These are phyloP conservation scores for Melipona bicolor DNA, from an alignment of 2,888 invertebrate genomes.

Conservation along the genomic window DNA sequence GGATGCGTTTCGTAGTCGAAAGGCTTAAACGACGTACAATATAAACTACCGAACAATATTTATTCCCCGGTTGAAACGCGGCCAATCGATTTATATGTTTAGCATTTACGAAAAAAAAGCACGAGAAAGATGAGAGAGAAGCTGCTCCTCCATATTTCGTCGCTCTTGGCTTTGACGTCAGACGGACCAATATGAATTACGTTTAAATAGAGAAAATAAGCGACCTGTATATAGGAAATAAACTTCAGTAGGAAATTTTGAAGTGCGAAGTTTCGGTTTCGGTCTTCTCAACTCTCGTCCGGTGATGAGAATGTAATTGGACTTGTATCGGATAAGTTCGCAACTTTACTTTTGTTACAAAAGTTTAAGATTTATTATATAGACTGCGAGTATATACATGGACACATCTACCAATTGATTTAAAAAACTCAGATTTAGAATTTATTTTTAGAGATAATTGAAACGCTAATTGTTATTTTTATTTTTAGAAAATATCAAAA, in stretches of 20 bases:
- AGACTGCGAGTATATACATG: neutral
- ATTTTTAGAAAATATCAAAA: neutral
- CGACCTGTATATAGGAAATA: neutral
- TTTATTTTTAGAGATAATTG: neutral
- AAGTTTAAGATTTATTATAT: neutral
- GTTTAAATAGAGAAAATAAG: neutral
- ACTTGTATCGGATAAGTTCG: neutral
- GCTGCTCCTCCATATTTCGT: neutral
- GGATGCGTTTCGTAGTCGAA: slow-evolving; percentile 46
- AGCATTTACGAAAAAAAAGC: neutral
- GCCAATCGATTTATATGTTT: slow-evolving; percentile 40
- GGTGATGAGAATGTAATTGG: neutral
- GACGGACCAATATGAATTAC: neutral
- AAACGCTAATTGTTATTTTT: neutral
- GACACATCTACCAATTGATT: neutral
- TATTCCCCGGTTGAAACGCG: slow-evolving; percentile 24
- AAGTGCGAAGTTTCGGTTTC: neutral
- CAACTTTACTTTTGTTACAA: neutral
- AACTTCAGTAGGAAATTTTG: neutral
- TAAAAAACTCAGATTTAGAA: neutral
- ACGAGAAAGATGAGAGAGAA: neutral
- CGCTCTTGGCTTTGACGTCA: slow-evolving; percentile 1
- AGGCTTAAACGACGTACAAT: slow-evolving; percentile 28
- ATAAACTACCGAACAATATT: slow-evolving; percentile 42
- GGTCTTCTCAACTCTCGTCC: neutral